Conservation (phyloP, 1,140 invertebrate genomes). For the Neodiprion pinetum region DNA sequence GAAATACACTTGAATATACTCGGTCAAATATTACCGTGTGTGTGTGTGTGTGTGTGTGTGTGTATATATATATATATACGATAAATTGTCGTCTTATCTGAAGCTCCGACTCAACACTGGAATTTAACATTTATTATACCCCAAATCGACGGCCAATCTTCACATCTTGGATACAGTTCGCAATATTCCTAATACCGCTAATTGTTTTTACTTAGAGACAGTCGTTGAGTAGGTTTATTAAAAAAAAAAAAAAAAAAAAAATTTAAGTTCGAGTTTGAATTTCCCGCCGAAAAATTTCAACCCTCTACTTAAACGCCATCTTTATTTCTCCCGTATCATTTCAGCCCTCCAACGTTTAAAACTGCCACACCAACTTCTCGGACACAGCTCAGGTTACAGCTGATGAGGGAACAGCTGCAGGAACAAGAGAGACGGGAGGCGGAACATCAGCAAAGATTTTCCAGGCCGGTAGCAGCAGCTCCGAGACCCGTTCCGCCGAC, state of each 20-base stretch:
- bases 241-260: no score
- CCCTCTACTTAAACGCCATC: no score
- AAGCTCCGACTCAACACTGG: neutral
- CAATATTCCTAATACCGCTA: no score
- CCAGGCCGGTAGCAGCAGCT: slow-evolving; percentile 61
- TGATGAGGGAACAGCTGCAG: slow-evolving; percentile 83
- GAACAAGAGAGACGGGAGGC: slow-evolving; percentile 72
- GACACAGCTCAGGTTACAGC: slow-evolving; percentile 84
- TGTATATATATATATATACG: neutral
- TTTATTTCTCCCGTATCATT: slow-evolving; percentile 53
- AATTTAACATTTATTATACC: no score
- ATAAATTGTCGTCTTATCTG: neutral
- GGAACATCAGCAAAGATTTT: slow-evolving; percentile 64
- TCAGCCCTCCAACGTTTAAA: slow-evolving; percentile 82
- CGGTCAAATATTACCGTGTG: neutral
- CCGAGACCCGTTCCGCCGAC: slow-evolving; percentile 63
- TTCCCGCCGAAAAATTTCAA: no score
- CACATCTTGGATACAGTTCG: no score
- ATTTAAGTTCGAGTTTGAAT: no score
- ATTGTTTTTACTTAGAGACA: no score
- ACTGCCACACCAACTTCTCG: slow-evolving; percentile 80
- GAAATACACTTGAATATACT: neutral
- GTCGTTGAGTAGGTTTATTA: no score
- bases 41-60: no score
- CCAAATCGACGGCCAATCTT: no score